Base-by-base conservation (phyloP, 2,797 vertebrate genomes). In the Oreochromis grahami region DNA sequence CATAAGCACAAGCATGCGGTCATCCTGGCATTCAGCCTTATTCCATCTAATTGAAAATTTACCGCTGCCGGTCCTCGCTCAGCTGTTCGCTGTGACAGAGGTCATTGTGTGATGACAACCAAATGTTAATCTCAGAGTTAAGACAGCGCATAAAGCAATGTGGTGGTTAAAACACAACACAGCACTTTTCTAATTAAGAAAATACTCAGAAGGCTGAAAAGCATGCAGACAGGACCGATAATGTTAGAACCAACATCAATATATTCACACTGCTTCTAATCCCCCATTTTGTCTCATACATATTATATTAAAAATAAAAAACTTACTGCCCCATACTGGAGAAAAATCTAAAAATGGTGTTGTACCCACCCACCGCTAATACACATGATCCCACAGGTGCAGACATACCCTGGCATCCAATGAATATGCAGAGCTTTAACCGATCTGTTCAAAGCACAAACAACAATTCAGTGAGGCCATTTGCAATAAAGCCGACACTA, bases 11-110 rank as follows among this genome's bases (percentile, higher is more conserved):
- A 80, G 51, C 41, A 48, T 55, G 83, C 41, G 29, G 32, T 87
- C 70, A 60, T 86, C 41, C 84, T 93, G 93, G 91, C 90, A 72
- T 5, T 6, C 9, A 29, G 88, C 83, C 88, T 94, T 82, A 88
- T 91, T 92, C 90, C 85, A 41, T 91, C 84, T 94, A 93, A 94
- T 93, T 94, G 87, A 92, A 91, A 88, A 82, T 81, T 91, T 89
- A 91, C 68, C 4, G 13, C 72, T 12, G 51, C 60, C 8, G 7
- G 77, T 56, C 77, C 52, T 80, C 81, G 36, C 26, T 89, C 78
- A 72, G 90, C 80, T 82, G 83, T 60, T 55, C 55, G 85, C 78
- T 38, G 74, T 52, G 76, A 89, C 77, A 79, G 29, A 91, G 92
- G 93, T 94, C 91, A 89, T 72, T 45, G 78, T 89, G 78, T 90